Evolutionary conservation across 2,888 invertebrate species (phyloP).

Genomic region (Oscheius sp.): DNA sequence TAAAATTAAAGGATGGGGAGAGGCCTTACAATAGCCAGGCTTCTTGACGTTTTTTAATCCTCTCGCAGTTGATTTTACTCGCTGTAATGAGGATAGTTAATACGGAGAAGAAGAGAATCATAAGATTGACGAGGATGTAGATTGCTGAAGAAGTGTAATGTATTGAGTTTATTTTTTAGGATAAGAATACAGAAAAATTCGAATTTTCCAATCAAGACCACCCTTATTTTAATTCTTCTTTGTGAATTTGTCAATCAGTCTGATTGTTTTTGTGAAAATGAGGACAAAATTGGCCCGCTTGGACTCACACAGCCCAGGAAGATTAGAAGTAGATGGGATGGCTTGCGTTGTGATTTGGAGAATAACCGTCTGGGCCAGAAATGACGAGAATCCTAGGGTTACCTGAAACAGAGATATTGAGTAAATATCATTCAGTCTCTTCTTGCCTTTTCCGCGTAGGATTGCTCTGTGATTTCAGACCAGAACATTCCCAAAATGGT

Average conservation of each 20-base stretch:
- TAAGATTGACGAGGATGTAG: constrained; percentile 15
- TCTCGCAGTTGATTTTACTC: background rate
- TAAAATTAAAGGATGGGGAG: background rate
- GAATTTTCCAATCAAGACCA: no score
- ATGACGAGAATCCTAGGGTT: constrained; percentile 19
- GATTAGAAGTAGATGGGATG: constrained; percentile 11
- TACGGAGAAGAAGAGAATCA: background rate
- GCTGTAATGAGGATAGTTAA: background rate
- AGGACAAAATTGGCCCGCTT: no score
- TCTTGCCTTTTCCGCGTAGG: constrained; percentile 11
- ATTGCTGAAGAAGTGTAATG: background rate
- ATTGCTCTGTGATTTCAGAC: constrained; percentile 18
- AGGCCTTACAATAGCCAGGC: background rate
- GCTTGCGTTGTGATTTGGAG: constrained; percentile 22
- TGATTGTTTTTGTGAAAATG: no score
- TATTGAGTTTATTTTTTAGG: background rate
- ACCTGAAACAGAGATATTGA: background rate
- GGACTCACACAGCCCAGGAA: background rate
- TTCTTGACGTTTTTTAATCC: background rate
- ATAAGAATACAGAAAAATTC: no score
- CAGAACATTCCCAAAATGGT: constrained; percentile 22
- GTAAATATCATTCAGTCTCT: background rate
- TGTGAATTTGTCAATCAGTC: no score
- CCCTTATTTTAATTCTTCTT: no score
- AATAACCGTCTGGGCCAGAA: constrained; percentile 25